A percentile compares a stretch with the other conserved stretches of the same genome.
These are phyloP conservation scores for Pammene aurita DNA, from an alignment of 2,888 invertebrate genomes.

Conservation along the genomic window DNA sequence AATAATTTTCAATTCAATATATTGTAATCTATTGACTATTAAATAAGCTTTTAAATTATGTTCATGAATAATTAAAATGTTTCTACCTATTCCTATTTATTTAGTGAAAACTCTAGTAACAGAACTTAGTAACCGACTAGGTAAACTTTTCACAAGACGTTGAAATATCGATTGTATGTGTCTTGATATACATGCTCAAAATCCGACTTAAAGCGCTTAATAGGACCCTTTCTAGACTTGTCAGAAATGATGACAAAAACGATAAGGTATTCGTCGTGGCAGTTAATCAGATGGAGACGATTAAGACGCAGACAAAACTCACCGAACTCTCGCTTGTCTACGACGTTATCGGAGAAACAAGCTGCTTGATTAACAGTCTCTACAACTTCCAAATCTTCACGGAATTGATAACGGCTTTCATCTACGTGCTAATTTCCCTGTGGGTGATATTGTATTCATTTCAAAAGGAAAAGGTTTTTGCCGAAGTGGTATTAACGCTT, in stretches of 20 bases:
- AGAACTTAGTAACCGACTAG: too few relatives aligned
- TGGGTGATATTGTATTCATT: slow-evolving; percentile 3
- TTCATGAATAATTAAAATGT: too few relatives aligned
- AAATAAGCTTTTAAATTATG: too few relatives aligned
- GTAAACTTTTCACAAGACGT: not conserved
- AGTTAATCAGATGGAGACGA: not conserved
- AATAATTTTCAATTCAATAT: too few relatives aligned
- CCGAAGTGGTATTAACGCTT: not conserved
- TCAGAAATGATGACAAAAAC: not conserved
- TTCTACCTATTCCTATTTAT: too few relatives aligned
- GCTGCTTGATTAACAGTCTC: slow-evolving; percentile 4
- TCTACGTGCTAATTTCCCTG: not conserved
- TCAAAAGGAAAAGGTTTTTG: not conserved
- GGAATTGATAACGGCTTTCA: not conserved
- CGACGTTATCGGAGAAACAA: slow-evolving; percentile 6
- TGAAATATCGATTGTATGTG: slow-evolving; percentile 5
- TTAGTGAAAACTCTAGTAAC: too few relatives aligned
- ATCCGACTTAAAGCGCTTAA: not conserved
- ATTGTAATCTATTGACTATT: too few relatives aligned
- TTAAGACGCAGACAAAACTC: not conserved
- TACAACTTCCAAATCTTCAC: slow-evolving; percentile 12
- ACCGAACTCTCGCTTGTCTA: slow-evolving; percentile 4
- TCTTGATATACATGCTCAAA: slow-evolving; percentile 4
- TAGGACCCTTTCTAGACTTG: not conserved
- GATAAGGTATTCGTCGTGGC: not conserved